phyloP scores from a whole-genome alignment of 2,797 vertebrate genomes.

The Sardinella longiceps region DNA sequence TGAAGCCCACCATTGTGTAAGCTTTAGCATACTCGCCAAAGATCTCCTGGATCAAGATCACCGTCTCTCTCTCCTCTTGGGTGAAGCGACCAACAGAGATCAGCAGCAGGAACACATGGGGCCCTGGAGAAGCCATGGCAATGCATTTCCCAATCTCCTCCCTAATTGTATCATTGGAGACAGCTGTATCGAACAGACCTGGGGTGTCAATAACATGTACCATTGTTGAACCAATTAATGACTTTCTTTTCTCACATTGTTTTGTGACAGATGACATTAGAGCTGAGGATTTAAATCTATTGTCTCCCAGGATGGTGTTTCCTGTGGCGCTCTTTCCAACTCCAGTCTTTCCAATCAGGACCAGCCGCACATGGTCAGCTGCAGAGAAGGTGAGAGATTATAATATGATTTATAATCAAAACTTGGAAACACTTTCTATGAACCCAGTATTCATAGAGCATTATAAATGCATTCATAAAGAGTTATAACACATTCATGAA shows the following conservation, averaged over 20 bases:
- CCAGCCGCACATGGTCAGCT: slow-evolving; percentile 1
- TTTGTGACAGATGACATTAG: slow-evolving; percentile 10
- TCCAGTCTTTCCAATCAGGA: slow-evolving; percentile 33
- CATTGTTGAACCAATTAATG: background rate
- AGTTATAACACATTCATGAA: no score
- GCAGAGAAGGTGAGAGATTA: background rate
- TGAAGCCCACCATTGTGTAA: slow-evolving; percentile 33
- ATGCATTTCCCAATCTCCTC: slow-evolving; percentile 28
- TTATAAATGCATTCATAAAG: no score
- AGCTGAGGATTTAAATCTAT: background rate
- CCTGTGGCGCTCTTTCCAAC: slow-evolving; percentile 32
- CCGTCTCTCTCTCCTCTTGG: slow-evolving; percentile 3
- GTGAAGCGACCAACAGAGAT: slow-evolving; percentile 35
- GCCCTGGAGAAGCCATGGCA: slow-evolving; percentile 34
- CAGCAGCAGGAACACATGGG: slow-evolving; percentile 41
- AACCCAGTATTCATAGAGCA: no score
- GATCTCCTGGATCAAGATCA: slow-evolving; percentile 28
- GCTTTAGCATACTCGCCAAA: slow-evolving; percentile 37
- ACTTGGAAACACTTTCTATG: no score
- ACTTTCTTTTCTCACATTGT: background rate
- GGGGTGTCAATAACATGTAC: slow-evolving; percentile 40
- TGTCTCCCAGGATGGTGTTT: slow-evolving; percentile 29
- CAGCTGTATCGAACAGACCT: slow-evolving; percentile 35
- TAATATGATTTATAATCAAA: no score
- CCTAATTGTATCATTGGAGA: slow-evolving; percentile 19